Evolutionary conservation across 2,888 invertebrate species (phyloP).

Genomic region (Geophilus truncorum): DNA sequence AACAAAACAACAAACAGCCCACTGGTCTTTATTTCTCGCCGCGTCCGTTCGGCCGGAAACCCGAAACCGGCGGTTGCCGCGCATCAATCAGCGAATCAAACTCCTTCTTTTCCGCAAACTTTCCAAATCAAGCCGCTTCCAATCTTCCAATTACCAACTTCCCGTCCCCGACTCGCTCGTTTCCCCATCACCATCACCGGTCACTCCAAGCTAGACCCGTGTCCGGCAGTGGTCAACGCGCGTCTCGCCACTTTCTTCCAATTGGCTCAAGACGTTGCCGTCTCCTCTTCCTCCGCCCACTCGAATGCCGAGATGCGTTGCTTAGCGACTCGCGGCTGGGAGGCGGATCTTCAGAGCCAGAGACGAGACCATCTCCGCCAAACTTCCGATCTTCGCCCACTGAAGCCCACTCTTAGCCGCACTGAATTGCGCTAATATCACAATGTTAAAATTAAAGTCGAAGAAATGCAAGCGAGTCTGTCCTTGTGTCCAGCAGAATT

Average conservation of each 20-base stretch:
- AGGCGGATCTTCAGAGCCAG: neutral
- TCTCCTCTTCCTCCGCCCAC: neutral
- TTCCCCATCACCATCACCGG: neutral
- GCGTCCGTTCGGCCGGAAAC: too few relatives aligned
- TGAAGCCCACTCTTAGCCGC: too few relatives aligned
- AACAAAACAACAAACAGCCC: too few relatives aligned
- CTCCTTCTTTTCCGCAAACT: neutral
- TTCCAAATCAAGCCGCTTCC: neutral
- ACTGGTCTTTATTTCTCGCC: too few relatives aligned
- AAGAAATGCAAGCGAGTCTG: too few relatives aligned
- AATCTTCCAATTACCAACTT: neutral
- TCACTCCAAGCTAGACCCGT: neutral
- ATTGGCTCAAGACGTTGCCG: conserved; percentile 7
- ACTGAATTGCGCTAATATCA: too few relatives aligned
- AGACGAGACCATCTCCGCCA: neutral
- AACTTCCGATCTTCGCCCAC: too few relatives aligned
- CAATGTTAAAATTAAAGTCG: too few relatives aligned
- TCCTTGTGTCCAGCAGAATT: too few relatives aligned
- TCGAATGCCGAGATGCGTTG: neutral
- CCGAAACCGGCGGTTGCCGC: too few relatives aligned
- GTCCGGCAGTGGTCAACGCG: conserved; percentile 20
- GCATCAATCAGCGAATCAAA: neutral
- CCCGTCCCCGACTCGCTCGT: neutral
- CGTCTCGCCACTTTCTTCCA: conserved; percentile 17
- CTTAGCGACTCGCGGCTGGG: neutral